Conservation (phyloP, 2,888 invertebrate species). For the Oscheius myriophilus region DNA sequence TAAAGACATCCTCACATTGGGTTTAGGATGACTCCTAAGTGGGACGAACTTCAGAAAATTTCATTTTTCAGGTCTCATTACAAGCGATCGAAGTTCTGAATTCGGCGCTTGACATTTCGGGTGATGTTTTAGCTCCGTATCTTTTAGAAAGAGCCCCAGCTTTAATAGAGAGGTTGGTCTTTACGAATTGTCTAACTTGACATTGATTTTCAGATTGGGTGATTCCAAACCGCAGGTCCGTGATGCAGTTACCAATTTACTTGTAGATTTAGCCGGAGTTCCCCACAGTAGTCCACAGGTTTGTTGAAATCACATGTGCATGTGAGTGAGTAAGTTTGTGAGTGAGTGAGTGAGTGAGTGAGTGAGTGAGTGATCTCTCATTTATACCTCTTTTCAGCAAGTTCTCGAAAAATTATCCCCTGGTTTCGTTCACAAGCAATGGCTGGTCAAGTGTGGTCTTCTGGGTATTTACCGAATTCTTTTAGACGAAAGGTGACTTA, state of each 20-base stretch:
- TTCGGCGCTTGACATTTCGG: constrained; percentile 25
- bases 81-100: constrained; percentile 25
- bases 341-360: no score
- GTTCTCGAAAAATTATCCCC: constrained; percentile 29
- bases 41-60: no score
- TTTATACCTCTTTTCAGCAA: constrained; percentile 10
- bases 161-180: constrained; percentile 26
- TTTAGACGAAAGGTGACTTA: constrained; percentile 21
- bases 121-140: constrained; percentile 27
- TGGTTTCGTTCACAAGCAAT: constrained; percentile 28
- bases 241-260: constrained; percentile 22
- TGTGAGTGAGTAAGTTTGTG: no score
- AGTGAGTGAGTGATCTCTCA: no score
- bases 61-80: constrained; percentile 24
- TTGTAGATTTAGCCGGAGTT: constrained; percentile 22
- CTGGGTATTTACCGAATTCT: constrained; percentile 26
- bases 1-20: no score
- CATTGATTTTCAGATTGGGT: constrained; percentile 19
- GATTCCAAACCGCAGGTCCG: constrained; percentile 32
- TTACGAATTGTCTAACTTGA: background rate
- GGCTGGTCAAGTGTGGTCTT: constrained; percentile 14
- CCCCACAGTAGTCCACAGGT: constrained; percentile 31
- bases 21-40: no score
- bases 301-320: background rate
- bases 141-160: constrained; percentile 23